phyloP scores from a whole-genome alignment of 2,797 vertebrate species.

The Tauraco hartlaubi region DNA sequence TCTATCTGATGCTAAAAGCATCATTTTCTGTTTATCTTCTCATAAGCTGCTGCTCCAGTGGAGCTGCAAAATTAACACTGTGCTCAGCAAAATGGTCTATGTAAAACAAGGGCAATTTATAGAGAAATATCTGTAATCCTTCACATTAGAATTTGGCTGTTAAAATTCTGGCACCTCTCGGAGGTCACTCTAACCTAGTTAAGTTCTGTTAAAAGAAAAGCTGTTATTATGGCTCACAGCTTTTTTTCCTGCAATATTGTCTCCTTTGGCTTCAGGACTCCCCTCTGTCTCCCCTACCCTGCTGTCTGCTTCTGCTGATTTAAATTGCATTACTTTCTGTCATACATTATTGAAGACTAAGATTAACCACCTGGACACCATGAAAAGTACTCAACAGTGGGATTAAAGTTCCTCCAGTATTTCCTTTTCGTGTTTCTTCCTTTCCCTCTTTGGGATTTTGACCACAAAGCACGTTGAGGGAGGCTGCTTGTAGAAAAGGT shows the following conservation, averaged over 20 bases:
- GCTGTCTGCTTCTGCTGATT: neutral
- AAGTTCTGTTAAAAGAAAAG: slow-evolving; percentile 68
- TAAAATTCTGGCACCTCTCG: slow-evolving; percentile 55
- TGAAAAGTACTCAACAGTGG: neutral
- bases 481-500: neutral
- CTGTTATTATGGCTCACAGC: slow-evolving; percentile 37
- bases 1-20: neutral
- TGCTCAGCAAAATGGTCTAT: slow-evolving; percentile 49
- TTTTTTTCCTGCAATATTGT: slow-evolving; percentile 41
- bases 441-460: neutral
- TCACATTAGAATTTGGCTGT: slow-evolving; percentile 69
- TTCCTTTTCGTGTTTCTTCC: slow-evolving; percentile 6
- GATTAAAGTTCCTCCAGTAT: neutral
- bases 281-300: neutral
- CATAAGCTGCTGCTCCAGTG: slow-evolving; percentile 9
- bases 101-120: slow-evolving; percentile 76
- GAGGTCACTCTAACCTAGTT: slow-evolving; percentile 76
- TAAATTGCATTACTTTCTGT: slow-evolving; percentile 54
- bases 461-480: neutral
- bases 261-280: slow-evolving; percentile 42
- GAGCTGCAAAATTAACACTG: slow-evolving; percentile 63
- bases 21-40: slow-evolving; percentile 65
- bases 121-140: slow-evolving; percentile 71
- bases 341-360: slow-evolving; percentile 52
- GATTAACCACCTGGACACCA: slow-evolving; percentile 7